Conservation (phyloP, 2,797 vertebrate species). For the Macropus fuliginosus region DNA sequence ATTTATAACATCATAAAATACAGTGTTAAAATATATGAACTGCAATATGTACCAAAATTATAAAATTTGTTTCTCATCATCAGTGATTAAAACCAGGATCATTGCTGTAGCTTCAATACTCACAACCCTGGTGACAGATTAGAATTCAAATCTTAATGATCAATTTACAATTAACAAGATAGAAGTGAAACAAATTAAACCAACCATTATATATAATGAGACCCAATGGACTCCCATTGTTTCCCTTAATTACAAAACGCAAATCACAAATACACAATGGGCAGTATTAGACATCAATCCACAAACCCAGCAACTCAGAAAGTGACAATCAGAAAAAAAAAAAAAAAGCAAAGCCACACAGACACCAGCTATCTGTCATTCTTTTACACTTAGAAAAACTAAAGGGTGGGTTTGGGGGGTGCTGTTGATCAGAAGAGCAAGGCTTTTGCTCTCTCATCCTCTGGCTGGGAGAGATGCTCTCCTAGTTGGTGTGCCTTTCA, state of each 20-base stretch:
- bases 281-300: slow-evolving; percentile 85
- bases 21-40: slow-evolving; percentile 90
- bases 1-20: slow-evolving; percentile 90
- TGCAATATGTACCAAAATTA: slow-evolving; percentile 90
- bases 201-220: slow-evolving; percentile 90
- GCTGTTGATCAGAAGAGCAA: neutral
- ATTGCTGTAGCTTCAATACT: slow-evolving; percentile 88
- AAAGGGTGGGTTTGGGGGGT: neutral
- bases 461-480: slow-evolving; percentile 66
- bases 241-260: slow-evolving; percentile 89
- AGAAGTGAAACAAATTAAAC: slow-evolving; percentile 92
- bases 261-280: slow-evolving; percentile 87
- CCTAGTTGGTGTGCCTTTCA: slow-evolving; percentile 45
- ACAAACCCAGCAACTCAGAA: slow-evolving; percentile 82
- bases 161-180: slow-evolving; percentile 92
- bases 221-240: slow-evolving; percentile 88
- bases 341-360: slow-evolving; percentile 52
- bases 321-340: slow-evolving; percentile 74
- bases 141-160: slow-evolving; percentile 91
- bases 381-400: slow-evolving; percentile 53
- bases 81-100: slow-evolving; percentile 89
- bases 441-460: slow-evolving; percentile 42
- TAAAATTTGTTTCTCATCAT: slow-evolving; percentile 91
- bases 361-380: slow-evolving; percentile 64
- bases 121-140: slow-evolving; percentile 90